Percentiles rank a stretch among this genome's conserved stretches.
Conservation (phyloP, 2,113 vertebrate genomes). For the Illadopsis cleaveri region DNA sequence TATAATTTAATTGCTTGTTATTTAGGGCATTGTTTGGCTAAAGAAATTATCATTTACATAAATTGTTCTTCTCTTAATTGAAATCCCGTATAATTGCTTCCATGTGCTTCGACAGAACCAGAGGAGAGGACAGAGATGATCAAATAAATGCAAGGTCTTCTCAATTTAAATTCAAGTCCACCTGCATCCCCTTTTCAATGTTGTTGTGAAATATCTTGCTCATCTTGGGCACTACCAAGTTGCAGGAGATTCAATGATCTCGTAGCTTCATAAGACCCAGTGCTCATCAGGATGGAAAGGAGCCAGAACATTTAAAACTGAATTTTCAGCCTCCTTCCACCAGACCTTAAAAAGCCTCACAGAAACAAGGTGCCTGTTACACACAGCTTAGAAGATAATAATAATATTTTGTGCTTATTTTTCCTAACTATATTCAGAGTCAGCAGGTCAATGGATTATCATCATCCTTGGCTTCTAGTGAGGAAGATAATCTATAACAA, state of each 20-base stretch:
- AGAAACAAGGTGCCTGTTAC: background rate
- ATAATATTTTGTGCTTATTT: background rate
- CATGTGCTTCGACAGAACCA: conserved; percentile 17
- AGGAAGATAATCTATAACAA: conserved; percentile 6
- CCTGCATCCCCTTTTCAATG: background rate
- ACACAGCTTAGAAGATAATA: background rate
- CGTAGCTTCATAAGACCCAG: background rate
- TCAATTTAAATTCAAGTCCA: background rate
- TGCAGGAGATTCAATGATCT: background rate
- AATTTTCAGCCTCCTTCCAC: background rate
- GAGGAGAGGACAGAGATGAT: conserved; percentile 29
- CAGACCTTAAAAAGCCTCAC: background rate
- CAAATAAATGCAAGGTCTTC: conserved; percentile 30
- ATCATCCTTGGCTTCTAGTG: background rate
- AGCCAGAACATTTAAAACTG: background rate
- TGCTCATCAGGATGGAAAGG: background rate
- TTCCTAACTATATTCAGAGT: background rate
- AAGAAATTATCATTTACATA: conserved; percentile 55
- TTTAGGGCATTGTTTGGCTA: conserved; percentile 40
- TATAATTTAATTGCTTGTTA: conserved; percentile 47
- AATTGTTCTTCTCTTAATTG: conserved; percentile 40
- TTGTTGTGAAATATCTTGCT: background rate
- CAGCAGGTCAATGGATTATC: background rate
- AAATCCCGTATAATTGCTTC: conserved; percentile 47
- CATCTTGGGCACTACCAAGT: background rate